phyloP scores from a whole-genome alignment of 1,140 invertebrate genomes.

The Bombus affinis region DNA sequence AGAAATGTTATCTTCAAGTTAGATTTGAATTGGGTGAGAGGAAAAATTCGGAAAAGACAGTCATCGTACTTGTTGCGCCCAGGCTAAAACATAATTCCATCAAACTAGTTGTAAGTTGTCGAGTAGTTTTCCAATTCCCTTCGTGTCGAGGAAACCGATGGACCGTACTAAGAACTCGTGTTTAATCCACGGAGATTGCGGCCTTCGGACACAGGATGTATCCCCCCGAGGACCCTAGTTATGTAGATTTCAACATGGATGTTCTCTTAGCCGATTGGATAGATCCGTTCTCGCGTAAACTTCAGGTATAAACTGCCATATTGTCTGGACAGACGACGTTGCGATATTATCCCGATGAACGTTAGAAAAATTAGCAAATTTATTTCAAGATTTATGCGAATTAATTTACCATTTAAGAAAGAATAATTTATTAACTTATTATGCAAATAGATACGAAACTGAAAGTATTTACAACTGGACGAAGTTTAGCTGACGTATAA shows the following conservation, averaged over 20 bases:
- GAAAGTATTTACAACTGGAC: no score
- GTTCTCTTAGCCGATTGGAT: conserved; percentile 67
- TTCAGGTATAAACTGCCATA: neutral
- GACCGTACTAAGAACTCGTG: conserved; percentile 25
- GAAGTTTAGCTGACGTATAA: no score
- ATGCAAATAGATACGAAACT: neutral
- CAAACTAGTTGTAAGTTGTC: conserved; percentile 2
- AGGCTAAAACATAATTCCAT: neutral
- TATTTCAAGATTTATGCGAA: neutral
- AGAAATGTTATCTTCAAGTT: no score
- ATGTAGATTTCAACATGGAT: conserved; percentile 68
- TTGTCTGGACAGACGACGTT: neutral
- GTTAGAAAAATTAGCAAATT: neutral
- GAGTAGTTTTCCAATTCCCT: conserved; percentile 33
- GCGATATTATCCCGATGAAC: neutral
- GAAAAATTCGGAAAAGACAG: neutral
- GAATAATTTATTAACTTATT: neutral
- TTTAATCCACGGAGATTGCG: conserved; percentile 42
- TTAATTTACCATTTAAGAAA: no score
- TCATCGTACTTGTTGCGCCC: conserved; percentile 23
- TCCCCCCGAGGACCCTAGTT: conserved; percentile 54
- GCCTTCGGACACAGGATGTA: conserved; percentile 46
- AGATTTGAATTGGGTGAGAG: accelerated
- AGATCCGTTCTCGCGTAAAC: conserved; percentile 29
- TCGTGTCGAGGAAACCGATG: neutral